A percentile compares a stretch with the other conserved stretches of the same genome.
These are phyloP conservation scores for Eulemur mongoz DNA, from an alignment of 2,797 vertebrate species.

Conservation along the genomic window DNA sequence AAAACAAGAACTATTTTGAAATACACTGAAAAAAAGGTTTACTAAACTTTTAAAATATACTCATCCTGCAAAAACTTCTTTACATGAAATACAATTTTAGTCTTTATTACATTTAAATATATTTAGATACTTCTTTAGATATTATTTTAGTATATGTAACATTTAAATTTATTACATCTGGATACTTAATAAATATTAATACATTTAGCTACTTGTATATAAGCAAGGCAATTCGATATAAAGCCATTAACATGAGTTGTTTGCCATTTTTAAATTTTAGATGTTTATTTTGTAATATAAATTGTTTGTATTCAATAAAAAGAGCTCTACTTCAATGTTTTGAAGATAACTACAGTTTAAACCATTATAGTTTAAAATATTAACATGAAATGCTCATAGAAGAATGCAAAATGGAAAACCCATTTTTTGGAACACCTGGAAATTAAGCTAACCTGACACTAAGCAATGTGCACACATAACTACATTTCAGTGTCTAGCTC, in stretches of 20 bases:
- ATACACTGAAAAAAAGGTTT: neutral
- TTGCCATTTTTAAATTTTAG: neutral
- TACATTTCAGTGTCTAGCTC: neutral
- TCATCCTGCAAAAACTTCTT: conserved; percentile 21
- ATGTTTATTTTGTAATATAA: conserved; percentile 1
- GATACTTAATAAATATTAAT: neutral
- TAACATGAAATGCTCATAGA: neutral
- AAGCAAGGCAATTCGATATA: conserved; percentile 19
- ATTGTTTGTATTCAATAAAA: conserved; percentile 29
- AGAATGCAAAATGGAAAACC: neutral
- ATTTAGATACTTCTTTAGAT: too few species aligned
- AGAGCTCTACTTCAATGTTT: neutral
- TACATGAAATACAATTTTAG: neutral
- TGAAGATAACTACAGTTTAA: neutral
- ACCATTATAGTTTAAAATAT: neutral
- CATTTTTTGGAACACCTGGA: neutral
- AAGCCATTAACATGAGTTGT: neutral
- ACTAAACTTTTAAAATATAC: conserved; percentile 31
- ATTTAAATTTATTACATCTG: neutral
- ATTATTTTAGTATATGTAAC: too few species aligned
- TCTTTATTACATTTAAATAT: neutral
- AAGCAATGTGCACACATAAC: neutral
- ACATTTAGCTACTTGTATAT: neutral
- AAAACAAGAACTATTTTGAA: neutral
- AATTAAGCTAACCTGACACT: conserved; percentile 16